Base-by-base conservation (phyloP, 2,113 vertebrate species). In the Chamaea fasciata region DNA sequence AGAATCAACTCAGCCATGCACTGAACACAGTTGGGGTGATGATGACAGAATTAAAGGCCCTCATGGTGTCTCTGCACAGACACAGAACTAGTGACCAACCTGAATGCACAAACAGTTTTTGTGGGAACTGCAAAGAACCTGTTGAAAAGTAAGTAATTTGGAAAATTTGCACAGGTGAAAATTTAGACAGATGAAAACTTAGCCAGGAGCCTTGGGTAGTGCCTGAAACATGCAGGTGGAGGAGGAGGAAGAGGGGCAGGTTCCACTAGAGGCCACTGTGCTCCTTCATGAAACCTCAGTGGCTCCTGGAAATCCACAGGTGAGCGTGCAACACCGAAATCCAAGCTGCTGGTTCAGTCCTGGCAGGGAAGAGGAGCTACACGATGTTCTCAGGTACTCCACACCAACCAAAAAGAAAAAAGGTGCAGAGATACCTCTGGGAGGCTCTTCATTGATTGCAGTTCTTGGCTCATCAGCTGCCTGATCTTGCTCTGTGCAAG, bases 211-310 rank as follows among this genome's bases (percentile, higher is more conserved):
- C 46, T 62, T 46, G 46, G 33, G 3, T 62, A n/a, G 13, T 31
- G 59, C 13, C 46, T 50, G 59, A 49, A 49, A 41, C 1, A 3
- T 26, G 37, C 15, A 55, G 39, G 47, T 23, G 37, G 18, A 39
- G 39, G 39, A 63, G 46, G 31, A 35, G 69, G 12, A 84, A 33
- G 41, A 67, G 28, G 71, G 4, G 41, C 37, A 73, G 3, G 30
- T 28, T 69, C 93, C 94, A 42, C 89, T 94, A 94, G 94, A 92
- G 92, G 94, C 73, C 95, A 93, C 70, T 92, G 41, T 56, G 70
- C 30, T 84, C 26, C 74, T 46, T 82, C 42, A 6, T 10, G 49
- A 91, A 81, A 57, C 2, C 28, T 37, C 81, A 21, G 5, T 2
- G 35, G 44, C n/a, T 27, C 1, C 1, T 22, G 69, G 64, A 87